Evolutionary conservation across 2,113 vertebrate species (phyloP), one percentile per base, ranked within the genome.

Genomic region (Ammospiza caudacuta): DNA sequence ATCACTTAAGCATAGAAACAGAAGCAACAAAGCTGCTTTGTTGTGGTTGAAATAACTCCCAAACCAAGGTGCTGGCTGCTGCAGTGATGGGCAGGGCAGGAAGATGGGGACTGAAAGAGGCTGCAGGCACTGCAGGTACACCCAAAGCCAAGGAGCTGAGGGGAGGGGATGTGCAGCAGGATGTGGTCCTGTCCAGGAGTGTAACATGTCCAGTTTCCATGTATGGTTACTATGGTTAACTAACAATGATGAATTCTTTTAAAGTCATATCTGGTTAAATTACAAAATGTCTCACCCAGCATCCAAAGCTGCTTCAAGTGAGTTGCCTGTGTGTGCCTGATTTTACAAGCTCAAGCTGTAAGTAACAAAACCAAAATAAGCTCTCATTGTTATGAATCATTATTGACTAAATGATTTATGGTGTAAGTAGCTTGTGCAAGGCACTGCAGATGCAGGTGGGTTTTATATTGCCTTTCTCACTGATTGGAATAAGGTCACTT

Each of bases 381-480:
- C 39, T 70, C 28, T 41, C 12, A 93, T 92, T 91, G 73, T 74
- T 84, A 83, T 82, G 83, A 78, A 87, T 96, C 49, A 33, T 52
- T 95, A n/a, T 81, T 94, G 81, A 61, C 73, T 57, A 46, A 77
- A 52, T 92, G 39, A 95, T 95, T 94, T 93, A 92, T 68, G n/a
- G 41, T 6, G 47, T 46, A 39, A 24, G 28, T 18, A 62, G 59
- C 52, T 92, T 43, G 54, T 76, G 54, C 16, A 41, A 68, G 79
- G 78, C 41, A 35, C 54, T 72, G 44, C 24, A 75, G 41, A 59
- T 55, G 43, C 63, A 73, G 75, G 52, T 72, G 74, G 52, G 74
- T 87, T 85, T 80, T 75, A 8, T 74, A 37, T 37, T 78, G 91
- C 58, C 75, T 90, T 82, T 94, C 78, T 75, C 1, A 0, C 58